phyloP scores from a whole-genome alignment of 2,797 vertebrate species.

The Anisognathus igniventris region DNA sequence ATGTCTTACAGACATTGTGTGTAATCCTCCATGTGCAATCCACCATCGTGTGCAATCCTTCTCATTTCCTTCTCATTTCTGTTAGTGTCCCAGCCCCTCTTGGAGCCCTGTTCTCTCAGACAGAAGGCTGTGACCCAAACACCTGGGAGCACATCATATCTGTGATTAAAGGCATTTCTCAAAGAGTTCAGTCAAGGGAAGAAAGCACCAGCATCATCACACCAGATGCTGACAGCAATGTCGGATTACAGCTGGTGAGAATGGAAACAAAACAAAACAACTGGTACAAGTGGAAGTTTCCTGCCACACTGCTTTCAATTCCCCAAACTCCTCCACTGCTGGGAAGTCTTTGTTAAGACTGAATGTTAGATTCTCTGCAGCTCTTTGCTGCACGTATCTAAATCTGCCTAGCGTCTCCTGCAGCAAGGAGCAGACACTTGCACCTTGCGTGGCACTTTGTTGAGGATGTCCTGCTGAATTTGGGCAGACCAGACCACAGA shows the following conservation, averaged over 20 bases:
- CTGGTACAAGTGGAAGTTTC: background rate
- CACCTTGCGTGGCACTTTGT: accelerated
- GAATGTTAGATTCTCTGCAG: background rate
- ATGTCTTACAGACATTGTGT: accelerated
- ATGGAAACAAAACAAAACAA: background rate
- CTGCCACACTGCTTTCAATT: background rate
- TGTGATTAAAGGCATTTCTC: background rate
- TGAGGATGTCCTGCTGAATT: background rate
- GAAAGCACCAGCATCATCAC: background rate
- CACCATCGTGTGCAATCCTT: background rate
- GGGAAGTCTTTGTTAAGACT: background rate
- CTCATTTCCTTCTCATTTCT: background rate
- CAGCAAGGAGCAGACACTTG: background rate
- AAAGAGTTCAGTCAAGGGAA: background rate
- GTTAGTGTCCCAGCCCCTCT: accelerated
- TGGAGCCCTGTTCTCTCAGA: background rate
- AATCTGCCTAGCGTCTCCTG: background rate
- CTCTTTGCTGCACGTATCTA: background rate
- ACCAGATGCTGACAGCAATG: background rate
- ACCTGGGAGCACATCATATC: accelerated
- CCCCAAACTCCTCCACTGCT: background rate
- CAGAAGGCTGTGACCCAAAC: background rate
- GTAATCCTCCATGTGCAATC: too few relatives aligned
- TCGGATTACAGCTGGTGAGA: background rate
- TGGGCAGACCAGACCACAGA: background rate